Conservation (phyloP, 2,113 vertebrate species). For the Callipepla squamata region DNA sequence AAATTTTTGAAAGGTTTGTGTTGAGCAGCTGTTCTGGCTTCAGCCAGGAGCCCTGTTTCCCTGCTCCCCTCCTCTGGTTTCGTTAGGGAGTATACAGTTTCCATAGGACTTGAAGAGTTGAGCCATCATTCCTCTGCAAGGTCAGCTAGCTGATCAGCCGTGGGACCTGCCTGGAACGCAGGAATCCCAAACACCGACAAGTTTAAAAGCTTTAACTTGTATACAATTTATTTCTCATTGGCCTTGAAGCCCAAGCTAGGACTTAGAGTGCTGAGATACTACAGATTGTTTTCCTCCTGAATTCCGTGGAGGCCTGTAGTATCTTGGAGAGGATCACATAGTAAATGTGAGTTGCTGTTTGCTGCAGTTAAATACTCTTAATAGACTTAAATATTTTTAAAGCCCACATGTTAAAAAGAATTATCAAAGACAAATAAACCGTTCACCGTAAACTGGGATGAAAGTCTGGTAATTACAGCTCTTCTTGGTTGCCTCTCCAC, state of each 20-base stretch:
- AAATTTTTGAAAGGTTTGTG: conserved; percentile 42
- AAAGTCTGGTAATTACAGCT: not conserved
- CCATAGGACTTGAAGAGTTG: conserved; percentile 57
- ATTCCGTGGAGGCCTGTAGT: conserved; percentile 12
- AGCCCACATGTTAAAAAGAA: not conserved
- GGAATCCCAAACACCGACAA: conserved; percentile 54
- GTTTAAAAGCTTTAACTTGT: conserved; percentile 48
- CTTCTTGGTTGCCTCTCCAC: conserved; percentile 15
- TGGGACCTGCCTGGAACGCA: conserved; percentile 61
- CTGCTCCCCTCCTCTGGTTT: conserved; percentile 18
- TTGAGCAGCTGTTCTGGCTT: conserved; percentile 58
- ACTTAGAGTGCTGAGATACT: not conserved
- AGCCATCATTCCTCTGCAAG: conserved; percentile 67
- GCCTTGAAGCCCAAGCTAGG: conserved; percentile 23
- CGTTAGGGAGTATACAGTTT: conserved; percentile 60
- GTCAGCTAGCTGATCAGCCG: conserved; percentile 60
- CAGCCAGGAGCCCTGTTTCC: conserved; percentile 50
- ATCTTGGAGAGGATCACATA: not conserved
- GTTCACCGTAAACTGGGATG: not conserved
- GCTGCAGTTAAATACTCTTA: not conserved
- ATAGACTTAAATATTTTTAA: not conserved
- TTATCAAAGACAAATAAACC: not conserved
- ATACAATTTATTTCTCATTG: conserved; percentile 31
- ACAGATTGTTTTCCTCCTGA: not conserved
- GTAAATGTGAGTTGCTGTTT: conserved; percentile 11